A percentile compares a stretch with the other conserved stretches of the same genome.
These are phyloP conservation scores for Odontomyia ornata DNA, from an alignment of 2,888 invertebrate genomes.

Conservation along the genomic window DNA sequence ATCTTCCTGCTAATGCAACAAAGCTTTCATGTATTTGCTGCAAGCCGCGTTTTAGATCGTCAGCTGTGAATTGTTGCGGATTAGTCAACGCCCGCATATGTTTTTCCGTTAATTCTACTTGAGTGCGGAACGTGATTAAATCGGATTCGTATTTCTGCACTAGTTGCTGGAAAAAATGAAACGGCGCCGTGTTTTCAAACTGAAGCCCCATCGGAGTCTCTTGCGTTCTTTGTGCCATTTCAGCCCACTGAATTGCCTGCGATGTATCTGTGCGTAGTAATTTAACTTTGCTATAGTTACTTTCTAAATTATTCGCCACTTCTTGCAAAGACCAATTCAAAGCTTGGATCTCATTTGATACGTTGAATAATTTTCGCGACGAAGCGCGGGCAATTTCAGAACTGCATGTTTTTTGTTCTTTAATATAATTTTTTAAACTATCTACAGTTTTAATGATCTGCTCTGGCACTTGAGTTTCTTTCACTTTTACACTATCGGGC, in stretches of 20 bases:
- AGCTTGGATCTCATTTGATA: constrained; percentile 59
- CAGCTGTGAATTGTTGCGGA: constrained; percentile 72
- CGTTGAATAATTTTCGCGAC: constrained; percentile 61
- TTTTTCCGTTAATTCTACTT: constrained; percentile 77
- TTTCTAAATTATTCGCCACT: constrained; percentile 61
- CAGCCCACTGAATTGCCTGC: constrained; percentile 75
- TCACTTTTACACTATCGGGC: constrained; percentile 61
- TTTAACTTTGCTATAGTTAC: constrained; percentile 62
- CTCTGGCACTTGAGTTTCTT: constrained; percentile 71
- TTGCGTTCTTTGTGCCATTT: constrained; percentile 81
- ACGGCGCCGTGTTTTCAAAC: constrained; percentile 77
- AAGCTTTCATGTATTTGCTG: constrained; percentile 85
- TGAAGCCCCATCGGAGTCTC: constrained; percentile 80
- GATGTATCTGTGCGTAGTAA: constrained; percentile 75
- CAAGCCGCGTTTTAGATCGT: constrained; percentile 82
- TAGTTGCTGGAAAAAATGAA: constrained; percentile 75
- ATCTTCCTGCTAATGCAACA: constrained; percentile 85
- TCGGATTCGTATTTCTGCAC: constrained; percentile 76
- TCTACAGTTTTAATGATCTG: constrained; percentile 82
- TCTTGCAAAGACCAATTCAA: constrained; percentile 60
- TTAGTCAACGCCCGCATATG: constrained; percentile 74
- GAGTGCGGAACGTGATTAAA: constrained; percentile 73
- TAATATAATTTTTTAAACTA: constrained; percentile 82
- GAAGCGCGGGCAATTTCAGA: constrained; percentile 82
- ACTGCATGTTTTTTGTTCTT: constrained; percentile 82